Conservation (phyloP, 1,140 invertebrate species). For the Brachionus koreanus region DNA sequence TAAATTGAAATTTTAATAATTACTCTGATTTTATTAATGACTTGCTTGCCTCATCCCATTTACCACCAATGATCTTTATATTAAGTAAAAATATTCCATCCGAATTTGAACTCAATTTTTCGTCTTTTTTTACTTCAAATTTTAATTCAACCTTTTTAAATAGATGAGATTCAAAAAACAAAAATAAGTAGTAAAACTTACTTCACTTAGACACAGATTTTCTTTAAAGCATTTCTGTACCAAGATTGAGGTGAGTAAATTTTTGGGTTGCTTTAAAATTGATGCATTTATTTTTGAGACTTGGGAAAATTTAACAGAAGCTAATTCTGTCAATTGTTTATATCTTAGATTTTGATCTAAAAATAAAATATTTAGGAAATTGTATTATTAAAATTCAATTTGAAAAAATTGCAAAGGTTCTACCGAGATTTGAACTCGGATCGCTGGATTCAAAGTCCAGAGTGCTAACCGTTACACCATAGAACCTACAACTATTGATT, state of each 20-base stretch:
- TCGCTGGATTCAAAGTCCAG: background rate
- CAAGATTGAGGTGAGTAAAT: background rate
- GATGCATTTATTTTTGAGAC: background rate
- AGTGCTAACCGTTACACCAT: background rate
- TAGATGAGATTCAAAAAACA: background rate
- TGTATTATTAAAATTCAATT: background rate
- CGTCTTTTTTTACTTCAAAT: slow-evolving; percentile 28
- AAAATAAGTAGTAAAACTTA: background rate
- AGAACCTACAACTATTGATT: background rate
- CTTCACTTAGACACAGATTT: background rate
- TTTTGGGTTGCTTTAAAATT: slow-evolving; percentile 20
- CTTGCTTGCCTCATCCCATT: background rate
- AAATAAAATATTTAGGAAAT: background rate
- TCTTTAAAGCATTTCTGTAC: slow-evolving; percentile 30
- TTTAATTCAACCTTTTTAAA: background rate
- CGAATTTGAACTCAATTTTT: background rate
- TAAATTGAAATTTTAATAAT: background rate
- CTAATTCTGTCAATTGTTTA: background rate
- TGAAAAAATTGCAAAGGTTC: background rate
- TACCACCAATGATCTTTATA: slow-evolving; percentile 1
- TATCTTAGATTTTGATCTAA: slow-evolving; percentile 9
- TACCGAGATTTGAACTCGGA: background rate
- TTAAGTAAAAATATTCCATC: background rate
- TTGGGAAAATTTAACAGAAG: background rate
- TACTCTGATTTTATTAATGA: slow-evolving; percentile 7